Base-by-base conservation (phyloP, 1,140 invertebrate genomes). In the Lithobius niger region DNA sequence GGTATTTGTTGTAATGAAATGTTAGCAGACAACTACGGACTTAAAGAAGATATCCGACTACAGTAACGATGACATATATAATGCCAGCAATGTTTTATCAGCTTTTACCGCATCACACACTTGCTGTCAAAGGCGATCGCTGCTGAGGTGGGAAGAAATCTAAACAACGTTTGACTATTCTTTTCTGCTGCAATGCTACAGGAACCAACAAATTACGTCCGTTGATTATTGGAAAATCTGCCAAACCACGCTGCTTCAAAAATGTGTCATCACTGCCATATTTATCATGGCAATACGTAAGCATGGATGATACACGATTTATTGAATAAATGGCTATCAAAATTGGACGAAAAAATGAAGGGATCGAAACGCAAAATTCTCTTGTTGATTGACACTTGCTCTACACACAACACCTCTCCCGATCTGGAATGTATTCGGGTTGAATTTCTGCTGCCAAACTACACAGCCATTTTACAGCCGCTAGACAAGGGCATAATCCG, bases 261-360 rank as follows among this genome's bases (percentile, higher is more conserved):
- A 19, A 48, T 48, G 45, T 48, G 18, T 13, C 13, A 6, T 48
- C 45, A 10, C 45, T 48, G 6, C 45, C 45, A 24, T 24, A 13
- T 48, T 24, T 48, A 48, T 48, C 6, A 48, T 10, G 45, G 6
- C 45, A 48, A 48, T 48, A 36, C 10, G n/a, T n/a, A 36, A 10
- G 31, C 10, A 36, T 36, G 31, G 31, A 36, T 36, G n/a, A 36
- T n/a, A 10, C n/a, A 36, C 31, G 31, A 36, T 36, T 10, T 36
- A 10, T 36, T 36, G 10, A 36, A n/a, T 36, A n/a, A n/a, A 10
- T 36, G 31, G 10, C 31, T 36, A n/a, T 36, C n/a, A n/a, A 36
- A 36, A 10, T n/a, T 36, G 10, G 31, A 36, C n/a, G 31, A 10
- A n/a, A 36, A 36, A 36, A 36, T 36, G 31, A 36, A 36, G n/a